Base-by-base conservation (phyloP, 2,113 vertebrate species). In the Hucho hucho region DNA sequence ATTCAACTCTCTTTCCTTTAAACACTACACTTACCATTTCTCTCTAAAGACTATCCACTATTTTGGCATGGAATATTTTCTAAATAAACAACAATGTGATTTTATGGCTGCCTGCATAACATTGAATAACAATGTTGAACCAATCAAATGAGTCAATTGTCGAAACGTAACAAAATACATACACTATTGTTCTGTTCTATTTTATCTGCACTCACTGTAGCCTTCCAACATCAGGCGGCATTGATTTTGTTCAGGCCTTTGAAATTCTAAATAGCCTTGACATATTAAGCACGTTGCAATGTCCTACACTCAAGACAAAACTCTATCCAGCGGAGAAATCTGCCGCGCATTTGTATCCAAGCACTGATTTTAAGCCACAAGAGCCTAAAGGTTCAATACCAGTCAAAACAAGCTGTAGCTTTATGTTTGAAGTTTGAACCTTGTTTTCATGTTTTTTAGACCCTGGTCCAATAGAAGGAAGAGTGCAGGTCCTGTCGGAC, bases 401-500 rank as follows among this genome's bases (percentile, higher is more conserved):
- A 56, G 53, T 43, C 37, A 43, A 43, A 56, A 56, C 53, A 56
- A 56, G 53, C 37, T 43, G 9, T 9, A 43, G 9, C 53, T 56
- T 56, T 20, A 56, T 56, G 53, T 56, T 56, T 56, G 20, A 56
- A 5, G 53, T 56, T 11, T 56, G 53, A 20, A 56, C 53, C 16
- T 56, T 56, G 53, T 22, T 61, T 61, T 61, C n/a, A 61, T 6
- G n/a, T 61, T 61, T 18, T 61, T 16, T 61, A 16, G 58, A 6
- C 32, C n/a, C 26, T 75, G 61, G 49, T 53, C 49, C 49, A 53
- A 53, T 53, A 53, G 49, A 22, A 25, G 16, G 9, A 29, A 25
- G 24, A 32, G 12, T 22, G 63, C 71, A 79, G 77, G 72, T 75
- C 75, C 75, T 82, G 56, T 59, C 61, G 80, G 73, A 78, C 70